phyloP scores from a whole-genome alignment of 2,797 vertebrate genomes.

The Catostomus latipinnis region DNA sequence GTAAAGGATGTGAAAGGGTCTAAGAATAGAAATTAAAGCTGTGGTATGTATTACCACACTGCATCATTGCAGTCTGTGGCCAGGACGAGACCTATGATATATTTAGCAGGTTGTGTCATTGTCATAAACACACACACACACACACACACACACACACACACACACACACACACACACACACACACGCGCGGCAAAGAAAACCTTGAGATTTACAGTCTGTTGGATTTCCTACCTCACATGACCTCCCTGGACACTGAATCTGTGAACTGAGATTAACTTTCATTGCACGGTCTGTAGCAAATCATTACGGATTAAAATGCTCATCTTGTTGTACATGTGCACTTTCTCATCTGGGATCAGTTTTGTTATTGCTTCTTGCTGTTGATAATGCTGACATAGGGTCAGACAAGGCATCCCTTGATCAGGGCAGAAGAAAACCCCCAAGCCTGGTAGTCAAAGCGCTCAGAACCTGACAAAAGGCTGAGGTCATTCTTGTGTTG shows the following conservation, averaged over 20 bases:
- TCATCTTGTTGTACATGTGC: slow-evolving; percentile 5
- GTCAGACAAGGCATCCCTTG: not conserved
- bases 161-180: slow-evolving; percentile 22
- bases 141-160: not conserved
- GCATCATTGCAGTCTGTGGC: not conserved
- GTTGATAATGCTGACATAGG: not conserved
- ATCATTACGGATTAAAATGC: not conserved
- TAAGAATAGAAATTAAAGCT: slow-evolving; percentile 5
- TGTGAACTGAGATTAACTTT: slow-evolving; percentile 4
- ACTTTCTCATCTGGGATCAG: not conserved
- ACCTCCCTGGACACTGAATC: slow-evolving; percentile 11
- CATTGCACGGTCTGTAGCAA: not conserved
- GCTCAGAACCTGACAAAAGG: no score
- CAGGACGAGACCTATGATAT: not conserved
- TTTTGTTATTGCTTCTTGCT: not conserved
- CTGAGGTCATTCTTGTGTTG: no score
- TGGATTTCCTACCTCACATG: slow-evolving; percentile 27
- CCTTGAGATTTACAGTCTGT: slow-evolving; percentile 17
- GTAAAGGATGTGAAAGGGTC: not conserved
- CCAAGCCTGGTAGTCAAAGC: no score
- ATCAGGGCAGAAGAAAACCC: not conserved
- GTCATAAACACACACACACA: no score
- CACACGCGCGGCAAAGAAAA: not conserved
- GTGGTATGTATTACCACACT: slow-evolving; percentile 16
- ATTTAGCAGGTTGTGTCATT: no score